Conservation (phyloP, 2,113 vertebrate species). For the Entelurus aequoreus region DNA sequence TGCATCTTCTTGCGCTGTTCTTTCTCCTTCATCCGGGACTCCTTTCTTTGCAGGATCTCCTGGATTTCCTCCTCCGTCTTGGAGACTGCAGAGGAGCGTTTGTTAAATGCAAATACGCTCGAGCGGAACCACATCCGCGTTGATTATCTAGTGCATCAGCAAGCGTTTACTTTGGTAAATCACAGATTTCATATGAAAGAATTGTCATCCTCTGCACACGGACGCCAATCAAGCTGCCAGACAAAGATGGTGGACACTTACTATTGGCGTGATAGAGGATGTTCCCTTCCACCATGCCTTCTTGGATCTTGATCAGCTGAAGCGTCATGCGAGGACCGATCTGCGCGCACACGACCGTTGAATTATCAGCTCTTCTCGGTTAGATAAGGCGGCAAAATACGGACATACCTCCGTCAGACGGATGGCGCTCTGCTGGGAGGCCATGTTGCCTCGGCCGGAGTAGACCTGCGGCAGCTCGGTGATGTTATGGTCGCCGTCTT, state of each 20-base stretch:
- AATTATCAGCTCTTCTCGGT: background rate
- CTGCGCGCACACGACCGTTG: conserved; percentile 47
- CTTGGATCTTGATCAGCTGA: conserved; percentile 84
- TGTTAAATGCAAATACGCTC: background rate
- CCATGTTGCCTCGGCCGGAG: conserved; percentile 86
- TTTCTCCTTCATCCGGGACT: conserved; percentile 73
- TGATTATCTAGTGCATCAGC: conserved; percentile 42
- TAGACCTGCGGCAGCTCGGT: conserved; percentile 83
- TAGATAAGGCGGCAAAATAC: accelerated
- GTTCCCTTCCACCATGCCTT: conserved; percentile 80
- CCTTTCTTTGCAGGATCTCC: conserved; percentile 75
- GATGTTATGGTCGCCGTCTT: conserved; percentile 84
- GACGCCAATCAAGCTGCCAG: background rate
- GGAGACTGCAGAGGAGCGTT: conserved; percentile 66
- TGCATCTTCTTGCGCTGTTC: conserved; percentile 71
- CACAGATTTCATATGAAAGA: conserved; percentile 42
- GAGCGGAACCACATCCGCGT: too few species aligned
- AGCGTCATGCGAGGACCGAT: conserved; percentile 88
- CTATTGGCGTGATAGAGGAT: conserved; percentile 81
- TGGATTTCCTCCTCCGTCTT: conserved; percentile 79
- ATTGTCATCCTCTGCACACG: conserved; percentile 49
- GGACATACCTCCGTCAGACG: conserved; percentile 81
- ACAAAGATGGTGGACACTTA: conserved; percentile 50
- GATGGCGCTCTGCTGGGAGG: conserved; percentile 83
- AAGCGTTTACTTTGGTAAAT: conserved; percentile 68